A percentile compares a stretch with the other conserved stretches of the same genome.
These are phyloP conservation scores for Emydocephalus ijimae DNA, from an alignment of 2,113 vertebrate species.

Conservation along the genomic window DNA sequence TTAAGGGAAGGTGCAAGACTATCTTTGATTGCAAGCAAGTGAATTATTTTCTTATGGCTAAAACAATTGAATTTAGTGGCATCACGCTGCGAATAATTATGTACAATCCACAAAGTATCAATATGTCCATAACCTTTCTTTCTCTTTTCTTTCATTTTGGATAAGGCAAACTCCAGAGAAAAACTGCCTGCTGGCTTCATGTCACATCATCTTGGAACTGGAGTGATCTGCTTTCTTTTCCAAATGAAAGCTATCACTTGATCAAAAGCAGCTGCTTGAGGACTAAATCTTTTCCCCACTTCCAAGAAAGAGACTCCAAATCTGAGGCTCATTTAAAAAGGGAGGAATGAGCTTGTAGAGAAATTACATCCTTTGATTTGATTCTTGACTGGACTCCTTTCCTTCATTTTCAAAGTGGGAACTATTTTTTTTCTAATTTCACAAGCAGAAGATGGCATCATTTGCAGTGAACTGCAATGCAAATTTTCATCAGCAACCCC, in stretches of 20 bases:
- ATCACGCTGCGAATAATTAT: not conserved
- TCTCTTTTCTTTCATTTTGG: not conserved
- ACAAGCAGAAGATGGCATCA: not conserved
- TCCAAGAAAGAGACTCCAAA: not conserved
- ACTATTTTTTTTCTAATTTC: not conserved
- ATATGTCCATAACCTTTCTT: not conserved
- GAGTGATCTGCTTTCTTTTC: not conserved
- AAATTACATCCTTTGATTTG: not conserved
- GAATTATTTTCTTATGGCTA: not conserved
- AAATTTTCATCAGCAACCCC: not conserved
- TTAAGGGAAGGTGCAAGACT: not conserved
- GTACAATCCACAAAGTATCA: not conserved
- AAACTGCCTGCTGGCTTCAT: not conserved
- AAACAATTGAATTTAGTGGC: not conserved
- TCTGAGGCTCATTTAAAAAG: not conserved
- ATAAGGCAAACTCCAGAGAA: not conserved
- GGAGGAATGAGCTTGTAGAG: not conserved
- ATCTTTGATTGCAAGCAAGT: not conserved
- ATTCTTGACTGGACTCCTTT: not conserved
- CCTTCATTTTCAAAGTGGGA: not conserved
- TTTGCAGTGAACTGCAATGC: not conserved
- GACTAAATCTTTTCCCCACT: rapidly evolving
- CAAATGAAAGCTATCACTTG: not conserved
- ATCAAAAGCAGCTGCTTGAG: not conserved
- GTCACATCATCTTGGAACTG: not conserved